Evolutionary conservation across 1,140 invertebrate genomes (phyloP), one percentile per base, ranked within the genome.

Genomic region (Magallana angulata): DNA sequence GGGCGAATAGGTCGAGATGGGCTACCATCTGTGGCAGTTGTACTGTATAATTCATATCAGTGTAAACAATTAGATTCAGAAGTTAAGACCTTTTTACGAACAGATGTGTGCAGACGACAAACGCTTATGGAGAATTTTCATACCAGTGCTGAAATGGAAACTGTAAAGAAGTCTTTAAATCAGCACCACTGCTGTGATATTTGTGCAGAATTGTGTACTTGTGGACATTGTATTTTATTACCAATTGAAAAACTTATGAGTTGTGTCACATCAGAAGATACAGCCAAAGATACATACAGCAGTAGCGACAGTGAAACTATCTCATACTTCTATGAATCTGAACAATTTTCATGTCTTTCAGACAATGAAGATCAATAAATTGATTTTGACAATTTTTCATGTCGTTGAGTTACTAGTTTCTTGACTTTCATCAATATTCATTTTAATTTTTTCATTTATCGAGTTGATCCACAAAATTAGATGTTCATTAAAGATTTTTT

Each of bases 1-100:
- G 85, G 85, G 57, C 12, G 85, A 80, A 58, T 82, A 8, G 85
- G 85, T 0, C 11, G 85, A 57, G 58, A 87, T 36, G 57, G 57
- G 18, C 9, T 12, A 16, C 36, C n/a, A 16, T 86, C 85, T 36
- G 57, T 86, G 14, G 85, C 85, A 81, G 30, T 86, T 58, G 16
- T 60, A 59, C 8, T 81, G 14, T 36, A 81, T 58, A 86, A 81
- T 24, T 81, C 68, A 4, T 86, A 57, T 9, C 85, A 85, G 18
- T 57, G 68, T 18, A 57, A 57, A 57, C 56, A 12, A 80, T 48
- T 86, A 12, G n/a, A 80, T 56, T n/a, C 64, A 59, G 85, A 86
- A 24, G 76, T 86, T 7, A 86, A 59, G 85, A 59, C 68, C 24
- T 24, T 86, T 1, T 86, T 59, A 9, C 57, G 12, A 81, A 81